Evolutionary conservation across 2,113 vertebrate genomes (phyloP).

Genomic region (Thunnus maccoyii): DNA sequence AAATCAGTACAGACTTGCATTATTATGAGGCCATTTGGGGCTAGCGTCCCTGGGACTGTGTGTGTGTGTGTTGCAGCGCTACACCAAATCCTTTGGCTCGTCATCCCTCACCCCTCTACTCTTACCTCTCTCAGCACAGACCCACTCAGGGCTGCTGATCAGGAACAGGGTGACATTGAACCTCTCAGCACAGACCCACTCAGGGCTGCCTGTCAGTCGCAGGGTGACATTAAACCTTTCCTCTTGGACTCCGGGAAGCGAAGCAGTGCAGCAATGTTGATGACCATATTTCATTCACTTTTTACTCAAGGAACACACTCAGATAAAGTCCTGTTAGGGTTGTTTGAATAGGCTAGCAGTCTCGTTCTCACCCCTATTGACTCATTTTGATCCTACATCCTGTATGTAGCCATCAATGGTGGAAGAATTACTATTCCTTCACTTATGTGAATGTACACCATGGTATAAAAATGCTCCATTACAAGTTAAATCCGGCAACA

Average conservation of each 20-base stretch:
- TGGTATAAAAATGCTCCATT: not conserved
- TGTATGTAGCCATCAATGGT: not conserved
- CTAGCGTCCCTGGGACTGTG: not conserved
- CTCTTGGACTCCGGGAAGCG: not conserved
- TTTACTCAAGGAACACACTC: conserved; percentile 16
- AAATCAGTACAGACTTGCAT: conserved; percentile 15
- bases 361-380: conserved; percentile 3
- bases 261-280: conserved; percentile 40
- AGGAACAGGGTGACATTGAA: conserved; percentile 41
- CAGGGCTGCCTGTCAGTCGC: no score
- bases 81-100: conserved; percentile 10
- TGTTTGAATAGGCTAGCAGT: conserved; percentile 6
- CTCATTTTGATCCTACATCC: not conserved
- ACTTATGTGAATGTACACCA: not conserved
- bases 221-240: not conserved
- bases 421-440: not conserved
- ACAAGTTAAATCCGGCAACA: not conserved
- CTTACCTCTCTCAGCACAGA: conserved; percentile 40
- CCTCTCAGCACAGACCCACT: not conserved
- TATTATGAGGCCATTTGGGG: conserved; percentile 25
- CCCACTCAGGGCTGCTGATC: conserved; percentile 41
- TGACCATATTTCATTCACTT: conserved; percentile 26
- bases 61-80: conserved; percentile 11
- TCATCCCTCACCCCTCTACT: conserved; percentile 35
- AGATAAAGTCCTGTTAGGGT: conserved; percentile 20